These are phyloP conservation scores for Epiblema foenella DNA, from an alignment of 2,888 invertebrate species.

Conservation along the genomic window DNA sequence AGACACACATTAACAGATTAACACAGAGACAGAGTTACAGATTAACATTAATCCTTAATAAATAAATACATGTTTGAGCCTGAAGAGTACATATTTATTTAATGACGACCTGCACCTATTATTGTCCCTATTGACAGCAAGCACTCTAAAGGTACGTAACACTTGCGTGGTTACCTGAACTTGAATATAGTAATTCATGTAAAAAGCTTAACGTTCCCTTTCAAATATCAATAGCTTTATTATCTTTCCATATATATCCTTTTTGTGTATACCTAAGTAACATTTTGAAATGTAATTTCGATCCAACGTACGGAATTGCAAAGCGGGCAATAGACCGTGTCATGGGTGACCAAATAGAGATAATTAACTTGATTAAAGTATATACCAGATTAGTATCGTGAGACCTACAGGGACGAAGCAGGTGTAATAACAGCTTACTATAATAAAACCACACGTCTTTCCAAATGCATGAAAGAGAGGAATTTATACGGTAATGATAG, in stretches of 20 bases:
- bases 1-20: too few relatives aligned
- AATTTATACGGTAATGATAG: constrained; percentile 5
- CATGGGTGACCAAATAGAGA: constrained; percentile 58
- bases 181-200: too few relatives aligned
- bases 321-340: constrained; percentile 50
- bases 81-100: too few relatives aligned
- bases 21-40: too few relatives aligned
- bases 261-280: background rate
- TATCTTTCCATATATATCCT: background rate
- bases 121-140: background rate
- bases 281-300: background rate
- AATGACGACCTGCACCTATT: too few relatives aligned
- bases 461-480: constrained; percentile 31
- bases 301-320: constrained; percentile 51
- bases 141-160: background rate
- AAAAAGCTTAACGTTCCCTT: background rate
- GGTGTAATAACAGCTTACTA: constrained; percentile 58
- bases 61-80: too few relatives aligned
- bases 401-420: constrained; percentile 66
- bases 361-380: constrained; percentile 51
- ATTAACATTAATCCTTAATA: too few relatives aligned
- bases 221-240: constrained; percentile 21
- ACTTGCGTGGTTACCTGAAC: too few relatives aligned
- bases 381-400: constrained; percentile 55
- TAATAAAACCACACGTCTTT: constrained; percentile 30